A percentile compares a stretch with the other conserved stretches of the same genome.
These are phyloP conservation scores for Galeopterus variegatus DNA, from an alignment of 2,113 vertebrate species.

Conservation along the genomic window DNA sequence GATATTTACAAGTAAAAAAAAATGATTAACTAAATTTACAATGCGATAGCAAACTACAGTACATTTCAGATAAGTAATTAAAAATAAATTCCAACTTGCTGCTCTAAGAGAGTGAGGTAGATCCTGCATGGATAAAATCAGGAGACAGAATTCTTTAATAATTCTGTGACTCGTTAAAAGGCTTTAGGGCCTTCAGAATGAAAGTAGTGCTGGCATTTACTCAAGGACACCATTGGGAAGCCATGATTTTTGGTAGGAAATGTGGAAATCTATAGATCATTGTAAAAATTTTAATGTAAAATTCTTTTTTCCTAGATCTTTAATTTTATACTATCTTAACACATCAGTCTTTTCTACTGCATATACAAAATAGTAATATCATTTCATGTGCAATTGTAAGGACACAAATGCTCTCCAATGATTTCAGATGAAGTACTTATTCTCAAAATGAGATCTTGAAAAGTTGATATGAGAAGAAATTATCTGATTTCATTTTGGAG, in stretches of 20 bases:
- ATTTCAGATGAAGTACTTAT: neutral
- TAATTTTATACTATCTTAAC: neutral
- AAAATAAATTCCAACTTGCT: slow-evolving; percentile 54
- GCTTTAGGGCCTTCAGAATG: neutral
- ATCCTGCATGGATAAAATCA: neutral
- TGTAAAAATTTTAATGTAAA: slow-evolving; percentile 43
- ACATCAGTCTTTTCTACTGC: neutral
- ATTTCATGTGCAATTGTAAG: slow-evolving; percentile 12
- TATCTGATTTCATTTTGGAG: neutral
- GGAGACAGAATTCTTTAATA: neutral
- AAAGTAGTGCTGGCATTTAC: neutral
- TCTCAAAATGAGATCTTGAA: slow-evolving; percentile 28
- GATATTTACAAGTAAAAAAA: slow-evolving; percentile 61
- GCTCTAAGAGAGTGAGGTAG: neutral
- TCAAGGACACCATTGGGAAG: neutral
- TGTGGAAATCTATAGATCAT: slow-evolving; percentile 13
- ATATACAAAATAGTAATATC: neutral
- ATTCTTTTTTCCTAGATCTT: neutral
- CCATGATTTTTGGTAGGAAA: neutral
- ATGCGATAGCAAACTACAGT: slow-evolving; percentile 67
- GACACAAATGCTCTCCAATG: neutral
- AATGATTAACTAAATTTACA: slow-evolving; percentile 74
- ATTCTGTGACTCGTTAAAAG: slow-evolving; percentile 10
- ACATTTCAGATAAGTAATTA: slow-evolving; percentile 71
- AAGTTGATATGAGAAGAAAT: slow-evolving; percentile 34